Evolutionary conservation across 2,888 invertebrate genomes (phyloP), one percentile per base, ranked within the genome.

Genomic region (Drosophila percnosoma): DNA sequence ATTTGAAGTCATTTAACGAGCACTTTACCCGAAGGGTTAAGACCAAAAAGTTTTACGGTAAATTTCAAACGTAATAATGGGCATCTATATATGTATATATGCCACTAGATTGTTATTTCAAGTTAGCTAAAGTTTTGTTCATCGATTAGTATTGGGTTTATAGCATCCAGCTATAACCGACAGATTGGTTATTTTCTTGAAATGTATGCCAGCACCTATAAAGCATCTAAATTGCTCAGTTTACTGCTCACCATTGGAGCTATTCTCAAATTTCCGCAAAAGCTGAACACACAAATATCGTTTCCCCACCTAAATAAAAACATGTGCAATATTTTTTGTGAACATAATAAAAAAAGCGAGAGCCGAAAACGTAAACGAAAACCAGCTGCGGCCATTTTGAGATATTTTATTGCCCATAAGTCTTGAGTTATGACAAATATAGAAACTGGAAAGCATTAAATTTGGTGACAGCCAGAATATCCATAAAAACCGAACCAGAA

Each of bases 321-420:
- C 55, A 58, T 68, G 60, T 45, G 60, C 60, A 59, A 62, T 51
- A 63, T 61, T 11, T 45, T 62, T 61, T 54, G 59, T 53, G 34
- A n/a, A 61, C 52, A 63, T 52, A 40, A 78, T 77, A 21, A 31
- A 59, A 21, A 36, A 54, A 61, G 13, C n/a, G 15, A 59, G 13
- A 38, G 33, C 24, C 21, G 54, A 27, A 33, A 55, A 48, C 58
- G 63, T 63, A 69, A 57, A 73, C 68, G 64, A 81, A 73, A 84
- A 82, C 80, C 85, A 84, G 85, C 88, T 85, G 85, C 85, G 88
- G 90, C 85, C 85, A 85, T 85, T 89, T 85, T 85, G 85, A 85
- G 85, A 75, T 82, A 65, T 70, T 75, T 84, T 85, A 85, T 89
- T 75, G 85, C 68, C 80, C 72, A 82, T 87, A 87, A 89, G 70